Conservation (phyloP, 2,113 vertebrate species). For the Boulengeromyrus knoepffleri region DNA sequence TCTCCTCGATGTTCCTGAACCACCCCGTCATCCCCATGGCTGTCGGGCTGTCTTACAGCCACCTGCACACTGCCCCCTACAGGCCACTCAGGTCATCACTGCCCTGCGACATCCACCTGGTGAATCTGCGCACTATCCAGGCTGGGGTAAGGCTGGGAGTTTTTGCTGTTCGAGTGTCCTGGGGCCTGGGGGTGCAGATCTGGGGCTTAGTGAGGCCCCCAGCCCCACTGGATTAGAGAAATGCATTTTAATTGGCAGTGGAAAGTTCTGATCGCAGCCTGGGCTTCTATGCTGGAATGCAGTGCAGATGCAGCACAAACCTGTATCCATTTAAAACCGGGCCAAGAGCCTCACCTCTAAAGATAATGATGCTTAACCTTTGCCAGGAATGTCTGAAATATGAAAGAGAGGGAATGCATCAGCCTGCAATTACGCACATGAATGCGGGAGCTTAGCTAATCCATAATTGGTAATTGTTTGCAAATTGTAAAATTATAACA, state of each 20-base stretch:
- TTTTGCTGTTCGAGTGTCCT: background rate
- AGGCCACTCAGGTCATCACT: conserved; percentile 64
- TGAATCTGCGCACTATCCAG: conserved; percentile 80
- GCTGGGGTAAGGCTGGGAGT: conserved; percentile 62
- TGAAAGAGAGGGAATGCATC: background rate
- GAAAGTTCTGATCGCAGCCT: background rate
- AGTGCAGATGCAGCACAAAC: background rate
- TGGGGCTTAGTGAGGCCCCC: background rate
- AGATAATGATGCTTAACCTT: background rate
- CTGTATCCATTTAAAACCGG: background rate
- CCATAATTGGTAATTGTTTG: background rate
- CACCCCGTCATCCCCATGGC: conserved; percentile 75
- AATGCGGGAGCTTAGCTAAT: background rate
- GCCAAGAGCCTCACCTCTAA: background rate
- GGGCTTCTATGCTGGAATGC: background rate
- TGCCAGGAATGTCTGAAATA: background rate
- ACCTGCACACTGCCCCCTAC: conserved; percentile 55
- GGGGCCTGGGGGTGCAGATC: background rate
- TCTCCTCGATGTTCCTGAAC: conserved; percentile 68
- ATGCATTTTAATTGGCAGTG: background rate
- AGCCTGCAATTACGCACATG: background rate
- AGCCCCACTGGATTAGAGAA: background rate
- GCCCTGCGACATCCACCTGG: conserved; percentile 81
- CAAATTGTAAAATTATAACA: background rate
- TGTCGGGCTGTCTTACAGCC: conserved; percentile 31